Evolutionary conservation across 2,888 invertebrate species (phyloP).

Genomic region (Sinelater perroti): DNA sequence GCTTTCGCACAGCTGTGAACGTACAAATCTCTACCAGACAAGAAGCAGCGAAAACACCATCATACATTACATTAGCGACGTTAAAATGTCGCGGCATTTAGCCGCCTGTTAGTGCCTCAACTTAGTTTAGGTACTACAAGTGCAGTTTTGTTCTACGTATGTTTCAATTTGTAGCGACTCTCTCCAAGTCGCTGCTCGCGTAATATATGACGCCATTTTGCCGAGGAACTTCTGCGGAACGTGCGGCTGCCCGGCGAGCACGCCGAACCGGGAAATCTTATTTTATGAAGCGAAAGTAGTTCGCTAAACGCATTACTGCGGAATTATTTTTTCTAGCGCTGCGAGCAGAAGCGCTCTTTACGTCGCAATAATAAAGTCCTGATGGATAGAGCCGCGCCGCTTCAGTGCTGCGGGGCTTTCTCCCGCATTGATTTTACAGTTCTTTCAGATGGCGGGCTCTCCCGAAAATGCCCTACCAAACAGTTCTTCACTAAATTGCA

Average conservation of each 20-base stretch:
- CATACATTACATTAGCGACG: constrained; percentile 28
- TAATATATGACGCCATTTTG: constrained; percentile 25
- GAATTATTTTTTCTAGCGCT: not conserved
- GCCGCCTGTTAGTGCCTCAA: constrained; percentile 21
- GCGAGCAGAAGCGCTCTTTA: constrained; percentile 1
- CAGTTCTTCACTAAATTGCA: constrained; percentile 31
- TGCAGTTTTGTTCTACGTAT: constrained; percentile 32
- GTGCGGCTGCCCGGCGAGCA: constrained; percentile 9
- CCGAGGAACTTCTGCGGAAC: constrained; percentile 5
- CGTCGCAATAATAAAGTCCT: constrained; percentile 10
- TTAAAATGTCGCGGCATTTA: constrained; percentile 32
- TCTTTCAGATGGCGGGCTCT: constrained; percentile 20
- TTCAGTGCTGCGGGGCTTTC: constrained; percentile 9
- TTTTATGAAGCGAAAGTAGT: not conserved
- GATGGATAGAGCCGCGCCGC: constrained; percentile 13
- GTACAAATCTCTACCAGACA: constrained; percentile 13
- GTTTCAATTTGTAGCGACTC: constrained; percentile 36
- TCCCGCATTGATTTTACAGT: constrained; percentile 16
- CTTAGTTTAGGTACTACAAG: constrained; percentile 20
- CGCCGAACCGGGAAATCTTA: constrained; percentile 4
- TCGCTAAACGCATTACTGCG: not conserved
- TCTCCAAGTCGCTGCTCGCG: constrained; percentile 19
- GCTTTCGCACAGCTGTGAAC: not conserved
- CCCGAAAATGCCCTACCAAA: constrained; percentile 27
- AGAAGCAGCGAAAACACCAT: constrained; percentile 27